A percentile compares a stretch with the other conserved stretches of the same genome.
Evolutionary conservation across 2,888 invertebrate genomes (phyloP).

Genomic region (Agonum fuliginosum): DNA sequence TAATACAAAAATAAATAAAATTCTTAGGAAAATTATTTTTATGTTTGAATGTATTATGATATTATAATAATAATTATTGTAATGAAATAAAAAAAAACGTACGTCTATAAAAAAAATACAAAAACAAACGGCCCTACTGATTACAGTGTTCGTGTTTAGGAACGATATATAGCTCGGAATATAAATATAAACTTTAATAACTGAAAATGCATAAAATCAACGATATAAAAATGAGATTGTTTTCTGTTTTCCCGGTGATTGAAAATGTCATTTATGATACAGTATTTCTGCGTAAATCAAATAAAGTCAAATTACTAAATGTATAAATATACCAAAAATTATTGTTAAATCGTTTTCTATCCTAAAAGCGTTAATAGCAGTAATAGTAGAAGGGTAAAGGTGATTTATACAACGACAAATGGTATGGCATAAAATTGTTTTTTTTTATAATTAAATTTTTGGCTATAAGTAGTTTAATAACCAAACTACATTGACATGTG

Average conservation of each 20-base stretch:
- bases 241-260: background rate
- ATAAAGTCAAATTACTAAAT: too few relatives aligned
- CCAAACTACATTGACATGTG: too few relatives aligned
- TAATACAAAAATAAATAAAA: too few relatives aligned
- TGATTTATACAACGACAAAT: too few relatives aligned
- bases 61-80: constrained; percentile 16
- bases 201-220: constrained; percentile 29
- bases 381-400: too few relatives aligned
- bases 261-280: constrained; percentile 27
- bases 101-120: constrained; percentile 34
- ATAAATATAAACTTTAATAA: constrained; percentile 44
- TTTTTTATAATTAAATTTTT: too few relatives aligned
- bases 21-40: too few relatives aligned
- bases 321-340: background rate
- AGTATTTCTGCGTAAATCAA: too few relatives aligned
- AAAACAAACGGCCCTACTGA: constrained; percentile 28
- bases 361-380: too few relatives aligned
- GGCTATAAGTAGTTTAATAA: too few relatives aligned
- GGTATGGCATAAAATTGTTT: too few relatives aligned
- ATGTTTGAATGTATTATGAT: too few relatives aligned
- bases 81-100: constrained; percentile 6
- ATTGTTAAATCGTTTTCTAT: background rate
- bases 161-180: constrained; percentile 34
- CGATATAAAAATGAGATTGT: constrained; percentile 4
- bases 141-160: constrained; percentile 31